A percentile compares a stretch with the other conserved stretches of the same genome.
Conservation (phyloP, 2,888 invertebrate genomes). For the Agriopis marginaria region DNA sequence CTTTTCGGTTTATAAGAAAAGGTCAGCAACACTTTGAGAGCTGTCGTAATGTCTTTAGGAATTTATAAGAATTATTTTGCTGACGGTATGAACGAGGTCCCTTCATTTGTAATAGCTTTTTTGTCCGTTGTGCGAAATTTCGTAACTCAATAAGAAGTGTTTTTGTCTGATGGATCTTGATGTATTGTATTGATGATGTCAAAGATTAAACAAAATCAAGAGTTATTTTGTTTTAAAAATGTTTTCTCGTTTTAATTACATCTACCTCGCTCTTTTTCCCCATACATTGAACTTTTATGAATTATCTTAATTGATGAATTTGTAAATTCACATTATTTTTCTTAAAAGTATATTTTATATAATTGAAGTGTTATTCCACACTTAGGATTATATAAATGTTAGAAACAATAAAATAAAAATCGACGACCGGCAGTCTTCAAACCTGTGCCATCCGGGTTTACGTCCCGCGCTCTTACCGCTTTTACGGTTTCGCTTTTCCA, state of each 20-base stretch:
- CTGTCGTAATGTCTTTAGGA: neutral
- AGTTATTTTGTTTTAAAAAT: neutral
- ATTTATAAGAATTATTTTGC: slow-evolving; percentile 4
- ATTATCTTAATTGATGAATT: neutral
- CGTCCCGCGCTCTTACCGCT: too few relatives aligned
- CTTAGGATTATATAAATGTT: too few relatives aligned
- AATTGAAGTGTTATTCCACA: too few relatives aligned
- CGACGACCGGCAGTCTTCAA: too few relatives aligned
- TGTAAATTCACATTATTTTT: neutral
- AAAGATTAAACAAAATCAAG: neutral
- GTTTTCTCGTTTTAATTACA: neutral
- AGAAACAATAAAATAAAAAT: too few relatives aligned
- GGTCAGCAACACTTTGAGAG: too few relatives aligned
- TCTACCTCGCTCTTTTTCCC: neutral
- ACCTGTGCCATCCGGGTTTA: too few relatives aligned
- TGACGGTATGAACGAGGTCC: slow-evolving; percentile 19
- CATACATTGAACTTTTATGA: neutral
- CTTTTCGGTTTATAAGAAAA: too few relatives aligned
- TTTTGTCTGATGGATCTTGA: slow-evolving; percentile 21
- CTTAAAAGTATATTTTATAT: too few relatives aligned
- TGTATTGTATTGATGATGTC: slow-evolving; percentile 27
- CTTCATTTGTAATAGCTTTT: slow-evolving; percentile 32
- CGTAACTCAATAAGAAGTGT: slow-evolving; percentile 29
- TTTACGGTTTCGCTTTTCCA: too few relatives aligned
- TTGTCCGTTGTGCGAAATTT: slow-evolving; percentile 35